Conservation (phyloP, 2,797 vertebrate genomes). For the Enteromius viviparus region DNA sequence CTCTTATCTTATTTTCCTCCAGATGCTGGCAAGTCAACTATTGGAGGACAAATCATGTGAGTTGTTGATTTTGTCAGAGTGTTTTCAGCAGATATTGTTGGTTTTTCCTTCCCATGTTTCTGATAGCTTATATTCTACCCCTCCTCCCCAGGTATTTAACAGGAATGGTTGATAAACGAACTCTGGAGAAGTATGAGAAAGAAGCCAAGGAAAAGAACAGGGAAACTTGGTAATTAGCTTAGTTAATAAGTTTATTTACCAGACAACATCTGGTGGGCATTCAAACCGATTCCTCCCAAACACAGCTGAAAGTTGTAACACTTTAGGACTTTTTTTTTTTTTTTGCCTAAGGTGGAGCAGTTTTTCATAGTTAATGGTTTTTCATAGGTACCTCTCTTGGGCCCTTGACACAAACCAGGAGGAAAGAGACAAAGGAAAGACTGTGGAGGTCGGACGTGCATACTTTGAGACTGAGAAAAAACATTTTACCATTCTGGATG, state of each 20-base stretch:
- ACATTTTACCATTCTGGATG: constrained; percentile 98
- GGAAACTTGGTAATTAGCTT: constrained; percentile 89
- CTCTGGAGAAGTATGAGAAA: constrained; percentile 97
- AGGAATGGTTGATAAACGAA: constrained; percentile 98
- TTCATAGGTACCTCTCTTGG: constrained; percentile 94
- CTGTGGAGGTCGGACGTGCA: constrained; percentile 94
- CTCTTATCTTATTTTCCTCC: constrained; percentile 47
- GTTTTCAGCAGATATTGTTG: not conserved
- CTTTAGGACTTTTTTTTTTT: not conserved
- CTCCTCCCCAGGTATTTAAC: constrained; percentile 88
- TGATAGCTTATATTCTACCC: constrained; percentile 8
- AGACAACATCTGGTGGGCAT: not conserved
- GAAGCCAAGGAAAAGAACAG: constrained; percentile 99
- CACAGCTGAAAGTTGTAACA: not conserved
- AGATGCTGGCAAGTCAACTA: constrained; percentile 98
- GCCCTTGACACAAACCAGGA: constrained; percentile 98
- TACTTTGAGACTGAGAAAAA: constrained; percentile 98
- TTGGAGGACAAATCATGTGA: constrained; percentile 99
- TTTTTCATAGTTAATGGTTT: constrained; percentile 8
- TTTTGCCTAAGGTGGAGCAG: not conserved
- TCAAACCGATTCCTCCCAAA: not conserved
- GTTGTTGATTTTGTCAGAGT: constrained; percentile 57
- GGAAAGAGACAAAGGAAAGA: constrained; percentile 97
- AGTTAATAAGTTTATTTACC: not conserved
- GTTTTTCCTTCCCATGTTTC: not conserved